Conservation (phyloP, 2,113 vertebrate genomes). For the Atlantisia rogersi region DNA sequence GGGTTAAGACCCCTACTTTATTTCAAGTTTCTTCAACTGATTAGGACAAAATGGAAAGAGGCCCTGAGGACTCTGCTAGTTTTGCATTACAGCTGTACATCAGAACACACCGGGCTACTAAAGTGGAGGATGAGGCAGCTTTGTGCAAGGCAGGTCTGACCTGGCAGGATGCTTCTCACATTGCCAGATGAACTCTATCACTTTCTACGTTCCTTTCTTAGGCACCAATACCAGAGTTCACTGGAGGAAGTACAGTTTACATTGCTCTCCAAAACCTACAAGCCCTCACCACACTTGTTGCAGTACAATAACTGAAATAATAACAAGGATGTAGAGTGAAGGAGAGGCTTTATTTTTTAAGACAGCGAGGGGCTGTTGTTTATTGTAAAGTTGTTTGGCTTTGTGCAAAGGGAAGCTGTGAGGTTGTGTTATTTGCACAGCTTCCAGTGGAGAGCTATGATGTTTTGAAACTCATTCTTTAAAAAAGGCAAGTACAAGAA, state of each 20-base stretch:
- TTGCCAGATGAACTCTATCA: neutral
- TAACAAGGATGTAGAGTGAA: neutral
- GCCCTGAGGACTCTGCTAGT: neutral
- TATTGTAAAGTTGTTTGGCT: neutral
- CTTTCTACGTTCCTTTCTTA: accelerated
- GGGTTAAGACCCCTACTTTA: neutral
- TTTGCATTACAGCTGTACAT: neutral
- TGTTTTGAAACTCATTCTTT: neutral
- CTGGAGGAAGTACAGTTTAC: neutral
- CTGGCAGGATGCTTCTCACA: accelerated
- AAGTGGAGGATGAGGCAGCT: neutral
- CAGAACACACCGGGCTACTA: neutral
- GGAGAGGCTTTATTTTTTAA: neutral
- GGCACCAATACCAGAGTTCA: neutral
- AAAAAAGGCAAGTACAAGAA: neutral
- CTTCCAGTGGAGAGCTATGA: neutral
- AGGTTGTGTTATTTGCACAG: neutral
- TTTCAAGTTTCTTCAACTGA: neutral
- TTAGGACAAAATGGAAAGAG: neutral
- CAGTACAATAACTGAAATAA: neutral
- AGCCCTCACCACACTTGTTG: neutral
- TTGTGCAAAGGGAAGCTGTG: neutral
- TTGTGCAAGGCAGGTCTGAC: neutral
- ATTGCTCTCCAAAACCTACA: neutral
- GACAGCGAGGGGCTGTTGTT: neutral